These are phyloP conservation scores for Urocyon cinereoargenteus DNA, from an alignment of 2,797 vertebrate genomes.

Conservation along the genomic window DNA sequence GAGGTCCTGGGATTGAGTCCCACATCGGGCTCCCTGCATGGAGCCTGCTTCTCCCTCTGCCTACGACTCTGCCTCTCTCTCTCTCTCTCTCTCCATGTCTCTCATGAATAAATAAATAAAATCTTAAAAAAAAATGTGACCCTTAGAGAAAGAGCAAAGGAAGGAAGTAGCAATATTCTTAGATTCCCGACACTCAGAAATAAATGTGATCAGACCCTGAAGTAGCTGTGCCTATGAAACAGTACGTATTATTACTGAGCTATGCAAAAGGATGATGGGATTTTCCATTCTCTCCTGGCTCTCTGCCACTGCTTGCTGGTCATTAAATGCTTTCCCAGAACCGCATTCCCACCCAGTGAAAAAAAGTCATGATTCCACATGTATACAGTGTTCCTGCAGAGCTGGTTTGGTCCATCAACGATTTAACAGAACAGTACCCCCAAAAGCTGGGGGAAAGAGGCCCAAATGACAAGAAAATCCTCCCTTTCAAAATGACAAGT, in stretches of 20 bases:
- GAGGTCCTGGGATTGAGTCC: too few species aligned
- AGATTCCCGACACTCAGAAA: neutral
- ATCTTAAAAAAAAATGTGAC: too few species aligned
- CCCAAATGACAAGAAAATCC: neutral
- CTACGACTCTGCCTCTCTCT: too few species aligned
- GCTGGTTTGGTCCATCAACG: neutral
- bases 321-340: neutral
- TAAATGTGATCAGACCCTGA: neutral
- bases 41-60: too few species aligned
- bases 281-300: conserved; percentile 8
- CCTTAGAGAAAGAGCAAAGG: neutral
- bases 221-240: neutral
- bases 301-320: neutral
- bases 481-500: neutral
- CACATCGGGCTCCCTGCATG: too few species aligned
- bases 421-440: neutral
- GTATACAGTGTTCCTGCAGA: neutral
- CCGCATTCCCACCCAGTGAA: neutral
- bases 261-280: neutral
- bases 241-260: neutral
- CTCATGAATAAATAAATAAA: too few species aligned
- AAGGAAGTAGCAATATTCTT: neutral
- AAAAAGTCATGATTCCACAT: neutral
- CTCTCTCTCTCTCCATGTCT: too few species aligned
- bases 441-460: neutral